phyloP scores from a whole-genome alignment of 2,888 invertebrate species.

The Folsomia manolachei region DNA sequence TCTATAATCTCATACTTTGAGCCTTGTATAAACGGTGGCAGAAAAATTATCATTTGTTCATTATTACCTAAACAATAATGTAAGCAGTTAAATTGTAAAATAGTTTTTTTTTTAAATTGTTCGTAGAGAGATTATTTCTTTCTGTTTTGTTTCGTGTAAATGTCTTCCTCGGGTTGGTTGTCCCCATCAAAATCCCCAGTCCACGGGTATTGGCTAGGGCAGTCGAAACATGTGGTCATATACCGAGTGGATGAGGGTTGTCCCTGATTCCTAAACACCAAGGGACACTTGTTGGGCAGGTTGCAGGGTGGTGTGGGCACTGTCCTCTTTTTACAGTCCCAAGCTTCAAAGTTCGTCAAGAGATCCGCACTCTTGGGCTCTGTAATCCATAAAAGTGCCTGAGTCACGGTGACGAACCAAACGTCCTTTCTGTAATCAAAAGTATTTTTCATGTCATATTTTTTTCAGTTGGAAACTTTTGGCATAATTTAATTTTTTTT shows the following conservation, averaged over 20 bases:
- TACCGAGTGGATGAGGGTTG: conserved; percentile 57
- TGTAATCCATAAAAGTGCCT: conserved; percentile 86
- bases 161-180: conserved; percentile 44
- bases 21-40: neutral
- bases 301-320: conserved; percentile 74
- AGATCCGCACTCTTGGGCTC: conserved; percentile 72
- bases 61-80: neutral
- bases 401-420: conserved; percentile 80
- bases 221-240: conserved; percentile 81
- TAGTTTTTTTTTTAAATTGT: neutral
- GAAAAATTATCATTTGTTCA: neutral
- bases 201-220: conserved; percentile 84
- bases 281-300: conserved; percentile 76
- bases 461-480: neutral
- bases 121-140: conserved; percentile 33
- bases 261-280: conserved; percentile 73
- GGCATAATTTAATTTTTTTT: neutral
- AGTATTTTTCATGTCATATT: conserved; percentile 52
- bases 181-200: conserved; percentile 49
- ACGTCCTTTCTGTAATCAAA: conserved; percentile 69
- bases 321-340: conserved; percentile 72
- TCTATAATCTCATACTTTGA: neutral
- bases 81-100: conserved; percentile 2
- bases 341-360: conserved; percentile 71
- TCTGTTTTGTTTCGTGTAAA: conserved; percentile 50